These are phyloP conservation scores for Labeo rohita DNA, from an alignment of 2,113 vertebrate genomes.

Conservation along the genomic window DNA sequence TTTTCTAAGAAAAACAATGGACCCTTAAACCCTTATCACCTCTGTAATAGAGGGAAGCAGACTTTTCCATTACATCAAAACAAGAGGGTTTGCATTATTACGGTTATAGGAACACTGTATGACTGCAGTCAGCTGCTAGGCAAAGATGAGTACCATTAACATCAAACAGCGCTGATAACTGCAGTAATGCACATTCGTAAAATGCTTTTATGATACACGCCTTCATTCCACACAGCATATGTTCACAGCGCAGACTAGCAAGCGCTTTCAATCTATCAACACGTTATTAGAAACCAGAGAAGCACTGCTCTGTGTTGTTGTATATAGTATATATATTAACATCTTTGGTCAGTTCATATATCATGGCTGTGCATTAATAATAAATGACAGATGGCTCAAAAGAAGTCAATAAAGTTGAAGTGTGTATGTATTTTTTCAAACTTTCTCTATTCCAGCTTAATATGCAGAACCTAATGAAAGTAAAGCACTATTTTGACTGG, in stretches of 20 bases:
- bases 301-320: background rate
- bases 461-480: background rate
- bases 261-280: slow-evolving; percentile 11
- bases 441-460: background rate
- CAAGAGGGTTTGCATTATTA: slow-evolving; percentile 32
- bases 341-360: slow-evolving; percentile 1
- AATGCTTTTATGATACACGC: slow-evolving; percentile 22
- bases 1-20: slow-evolving; percentile 19
- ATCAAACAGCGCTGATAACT: slow-evolving; percentile 26
- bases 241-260: background rate
- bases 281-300: slow-evolving; percentile 7
- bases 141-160: slow-evolving; percentile 32
- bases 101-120: background rate
- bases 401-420: background rate
- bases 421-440: background rate
- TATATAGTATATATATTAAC: background rate
- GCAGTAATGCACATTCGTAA: slow-evolving; percentile 26
- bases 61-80: slow-evolving; percentile 36
- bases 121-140: slow-evolving; percentile 30
- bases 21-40: slow-evolving; percentile 18
- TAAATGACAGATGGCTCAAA: background rate
- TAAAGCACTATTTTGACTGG: background rate
- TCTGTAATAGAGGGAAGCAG: slow-evolving; percentile 13
- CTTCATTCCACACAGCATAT: background rate
- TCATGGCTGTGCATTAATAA: background rate